Percentiles rank a stretch among this genome's conserved stretches.
Evolutionary conservation across 2,797 vertebrate genomes (phyloP).

Genomic region (Setipinna tenuifilis): DNA sequence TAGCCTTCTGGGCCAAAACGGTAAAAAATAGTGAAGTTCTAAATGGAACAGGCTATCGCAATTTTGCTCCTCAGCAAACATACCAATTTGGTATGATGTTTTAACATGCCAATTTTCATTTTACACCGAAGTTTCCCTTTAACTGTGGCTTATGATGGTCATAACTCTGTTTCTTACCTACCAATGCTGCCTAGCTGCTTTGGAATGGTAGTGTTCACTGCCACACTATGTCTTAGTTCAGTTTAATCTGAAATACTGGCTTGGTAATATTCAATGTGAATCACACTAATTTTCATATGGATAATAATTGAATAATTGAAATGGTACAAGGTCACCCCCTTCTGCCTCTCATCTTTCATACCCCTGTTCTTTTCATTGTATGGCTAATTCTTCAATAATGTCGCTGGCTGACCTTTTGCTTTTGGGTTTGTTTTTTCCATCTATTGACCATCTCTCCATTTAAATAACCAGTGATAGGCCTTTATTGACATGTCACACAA

Average conservation of each 20-base stretch:
- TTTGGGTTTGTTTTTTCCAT: background rate
- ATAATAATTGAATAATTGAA: too few species aligned
- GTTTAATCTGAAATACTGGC: too few species aligned
- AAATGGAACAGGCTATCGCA: too few species aligned
- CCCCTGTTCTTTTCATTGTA: background rate
- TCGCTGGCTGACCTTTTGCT: background rate
- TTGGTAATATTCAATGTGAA: background rate
- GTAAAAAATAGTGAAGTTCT: too few species aligned
- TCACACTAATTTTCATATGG: background rate
- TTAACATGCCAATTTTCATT: too few species aligned
- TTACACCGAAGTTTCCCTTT: background rate
- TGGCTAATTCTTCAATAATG: constrained; percentile 18
- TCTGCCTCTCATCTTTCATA: background rate
- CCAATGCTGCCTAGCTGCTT: background rate
- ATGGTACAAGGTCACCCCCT: background rate
- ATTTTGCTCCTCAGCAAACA: too few species aligned
- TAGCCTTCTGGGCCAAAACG: too few species aligned
- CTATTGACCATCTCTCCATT: constrained; percentile 10
- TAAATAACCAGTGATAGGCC: background rate
- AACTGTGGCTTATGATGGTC: background rate
- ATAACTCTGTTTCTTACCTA: background rate
- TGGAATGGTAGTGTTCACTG: background rate
- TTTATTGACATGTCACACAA: constrained; percentile 20
- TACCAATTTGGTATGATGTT: too few species aligned
- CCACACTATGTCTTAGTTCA: background rate